These are phyloP conservation scores for Calypte anna DNA, from an alignment of 2,113 vertebrate species.

Conservation along the genomic window DNA sequence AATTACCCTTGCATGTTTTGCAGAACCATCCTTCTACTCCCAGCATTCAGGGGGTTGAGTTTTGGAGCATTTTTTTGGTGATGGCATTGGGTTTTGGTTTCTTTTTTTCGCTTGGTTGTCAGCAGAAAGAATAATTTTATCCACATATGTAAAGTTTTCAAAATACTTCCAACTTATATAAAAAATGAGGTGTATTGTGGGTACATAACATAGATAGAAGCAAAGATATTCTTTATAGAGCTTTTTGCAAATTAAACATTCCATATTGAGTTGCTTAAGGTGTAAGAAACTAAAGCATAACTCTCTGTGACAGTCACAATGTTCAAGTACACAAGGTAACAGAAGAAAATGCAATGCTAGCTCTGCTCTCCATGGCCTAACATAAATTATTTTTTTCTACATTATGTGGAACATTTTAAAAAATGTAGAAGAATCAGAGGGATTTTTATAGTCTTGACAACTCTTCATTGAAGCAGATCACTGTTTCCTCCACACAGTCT, in stretches of 20 bases:
- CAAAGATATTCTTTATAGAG: background rate
- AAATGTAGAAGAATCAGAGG: background rate
- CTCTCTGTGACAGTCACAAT: background rate
- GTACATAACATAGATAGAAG: background rate
- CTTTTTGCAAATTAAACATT: background rate
- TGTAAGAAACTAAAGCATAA: background rate
- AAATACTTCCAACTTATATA: background rate
- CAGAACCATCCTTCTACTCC: background rate
- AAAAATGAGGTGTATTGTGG: background rate
- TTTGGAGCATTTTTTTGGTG: background rate
- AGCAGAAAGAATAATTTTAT: background rate
- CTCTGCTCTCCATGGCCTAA: background rate
- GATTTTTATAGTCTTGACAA: background rate
- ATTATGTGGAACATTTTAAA: background rate
- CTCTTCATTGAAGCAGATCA: background rate
- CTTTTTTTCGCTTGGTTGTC: background rate
- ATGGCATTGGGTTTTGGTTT: background rate
- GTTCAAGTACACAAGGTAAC: background rate
- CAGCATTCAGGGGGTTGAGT: accelerated
- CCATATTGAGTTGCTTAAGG: background rate
- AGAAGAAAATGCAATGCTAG: background rate
- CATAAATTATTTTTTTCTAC: background rate
- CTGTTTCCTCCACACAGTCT: background rate
- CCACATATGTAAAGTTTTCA: background rate
- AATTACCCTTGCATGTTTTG: background rate